Evolutionary conservation across 2,113 vertebrate genomes (phyloP).

Genomic region (Otis tarda): DNA sequence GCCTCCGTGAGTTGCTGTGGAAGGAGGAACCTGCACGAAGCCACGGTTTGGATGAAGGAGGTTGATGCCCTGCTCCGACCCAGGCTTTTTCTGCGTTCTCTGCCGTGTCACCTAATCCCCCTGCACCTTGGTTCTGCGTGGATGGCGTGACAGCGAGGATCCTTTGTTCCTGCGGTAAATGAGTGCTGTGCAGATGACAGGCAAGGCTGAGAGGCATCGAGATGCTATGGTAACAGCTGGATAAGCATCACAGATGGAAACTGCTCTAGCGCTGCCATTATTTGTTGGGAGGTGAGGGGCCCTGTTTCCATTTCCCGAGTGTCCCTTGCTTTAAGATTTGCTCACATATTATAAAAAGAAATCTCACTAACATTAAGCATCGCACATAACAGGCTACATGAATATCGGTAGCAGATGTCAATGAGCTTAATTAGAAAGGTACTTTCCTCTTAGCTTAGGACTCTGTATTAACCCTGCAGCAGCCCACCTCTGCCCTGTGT

Average conservation of each 20-base stretch:
- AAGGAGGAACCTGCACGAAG: neutral
- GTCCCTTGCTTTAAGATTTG: neutral
- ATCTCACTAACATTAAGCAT: rapidly evolving
- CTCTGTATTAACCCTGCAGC: neutral
- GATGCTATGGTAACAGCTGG: neutral
- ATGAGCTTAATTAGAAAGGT: neutral
- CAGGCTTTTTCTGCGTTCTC: neutral
- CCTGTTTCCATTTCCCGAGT: neutral
- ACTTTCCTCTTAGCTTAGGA: neutral
- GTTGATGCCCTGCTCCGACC: neutral
- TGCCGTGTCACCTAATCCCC: neutral
- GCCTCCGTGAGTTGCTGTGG: neutral
- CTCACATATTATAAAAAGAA: rapidly evolving
- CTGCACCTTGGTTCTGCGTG: neutral
- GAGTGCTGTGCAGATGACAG: neutral
- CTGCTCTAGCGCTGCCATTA: neutral
- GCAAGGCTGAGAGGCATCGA: neutral
- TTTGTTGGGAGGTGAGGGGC: neutral
- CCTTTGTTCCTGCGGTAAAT: neutral
- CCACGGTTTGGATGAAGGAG: rapidly evolving
- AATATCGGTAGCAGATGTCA: neutral
- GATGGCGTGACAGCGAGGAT: neutral
- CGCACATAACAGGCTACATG: rapidly evolving
- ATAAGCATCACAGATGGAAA: neutral
- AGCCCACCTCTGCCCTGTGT: neutral